phyloP scores from a whole-genome alignment of 2,888 invertebrate genomes.

The Lasioglossum lativentre region DNA sequence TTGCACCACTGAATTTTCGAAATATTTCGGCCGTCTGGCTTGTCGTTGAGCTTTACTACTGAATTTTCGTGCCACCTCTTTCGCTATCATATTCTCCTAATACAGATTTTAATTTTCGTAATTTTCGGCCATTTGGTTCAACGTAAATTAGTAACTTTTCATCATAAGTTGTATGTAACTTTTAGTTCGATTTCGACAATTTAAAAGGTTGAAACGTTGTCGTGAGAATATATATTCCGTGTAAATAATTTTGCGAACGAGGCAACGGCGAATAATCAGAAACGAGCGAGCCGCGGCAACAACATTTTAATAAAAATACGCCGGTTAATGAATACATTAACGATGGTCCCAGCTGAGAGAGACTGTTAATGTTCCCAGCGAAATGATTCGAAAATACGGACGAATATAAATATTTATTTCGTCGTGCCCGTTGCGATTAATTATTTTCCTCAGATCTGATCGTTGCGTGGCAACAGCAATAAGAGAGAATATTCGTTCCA shows the following conservation, averaged over 20 bases:
- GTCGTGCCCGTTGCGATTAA: background rate
- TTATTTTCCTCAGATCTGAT: conserved; percentile 5
- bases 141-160: no score
- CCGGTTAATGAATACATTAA: conserved; percentile 16
- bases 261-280: conserved; percentile 8
- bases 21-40: no score
- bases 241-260: conserved; percentile 7
- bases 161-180: no score
- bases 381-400: conserved; percentile 20
- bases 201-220: background rate
- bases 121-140: no score
- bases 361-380: conserved; percentile 13
- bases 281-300: background rate
- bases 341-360: background rate
- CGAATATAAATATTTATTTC: background rate
- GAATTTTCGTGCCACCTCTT: no score
- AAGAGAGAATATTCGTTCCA: background rate
- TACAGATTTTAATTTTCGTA: no score
- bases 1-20: no score
- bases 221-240: background rate
- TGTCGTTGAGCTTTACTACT: no score
- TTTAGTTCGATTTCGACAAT: background rate
- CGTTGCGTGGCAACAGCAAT: background rate
- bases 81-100: no score
- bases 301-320: conserved; percentile 18